Conservation (phyloP, 2,888 invertebrate genomes). For the Troides helena region DNA sequence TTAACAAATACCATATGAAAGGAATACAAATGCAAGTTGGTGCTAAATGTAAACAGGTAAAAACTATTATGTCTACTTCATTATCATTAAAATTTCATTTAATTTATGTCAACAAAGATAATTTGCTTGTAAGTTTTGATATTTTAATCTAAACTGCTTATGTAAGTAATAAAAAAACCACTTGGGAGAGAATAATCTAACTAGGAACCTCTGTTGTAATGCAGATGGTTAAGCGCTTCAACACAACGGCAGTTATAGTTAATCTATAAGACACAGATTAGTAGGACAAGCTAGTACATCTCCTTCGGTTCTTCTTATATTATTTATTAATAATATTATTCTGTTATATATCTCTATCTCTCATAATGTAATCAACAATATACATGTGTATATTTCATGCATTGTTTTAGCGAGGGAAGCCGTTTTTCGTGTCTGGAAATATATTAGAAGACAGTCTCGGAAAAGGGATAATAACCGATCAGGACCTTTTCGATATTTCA, state of each 20-base stretch:
- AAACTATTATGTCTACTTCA: background rate
- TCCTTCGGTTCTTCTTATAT: too few species aligned
- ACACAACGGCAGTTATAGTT: too few species aligned
- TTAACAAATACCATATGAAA: constrained; percentile 40
- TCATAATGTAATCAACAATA: background rate
- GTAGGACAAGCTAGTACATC: too few species aligned
- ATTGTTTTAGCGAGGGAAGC: constrained; percentile 54
- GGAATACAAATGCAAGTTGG: constrained; percentile 57
- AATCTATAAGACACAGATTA: too few species aligned
- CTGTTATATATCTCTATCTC: too few species aligned
- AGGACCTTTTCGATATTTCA: constrained; percentile 54
- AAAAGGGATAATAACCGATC: constrained; percentile 38
- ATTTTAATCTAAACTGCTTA: too few species aligned
- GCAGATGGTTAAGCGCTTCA: too few species aligned
- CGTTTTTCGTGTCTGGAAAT: constrained; percentile 57
- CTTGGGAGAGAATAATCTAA: too few species aligned
- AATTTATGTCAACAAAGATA: background rate
- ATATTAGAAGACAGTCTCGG: constrained; percentile 44
- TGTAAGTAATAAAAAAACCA: too few species aligned
- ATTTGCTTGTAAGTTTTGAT: too few species aligned
- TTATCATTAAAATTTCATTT: background rate
- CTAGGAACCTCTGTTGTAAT: too few species aligned
- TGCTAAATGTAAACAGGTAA: constrained; percentile 63
- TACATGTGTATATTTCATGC: background rate
- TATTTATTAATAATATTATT: background rate